Conservation (phyloP, 2,888 invertebrate genomes). For the Pristionchus japonicus region DNA sequence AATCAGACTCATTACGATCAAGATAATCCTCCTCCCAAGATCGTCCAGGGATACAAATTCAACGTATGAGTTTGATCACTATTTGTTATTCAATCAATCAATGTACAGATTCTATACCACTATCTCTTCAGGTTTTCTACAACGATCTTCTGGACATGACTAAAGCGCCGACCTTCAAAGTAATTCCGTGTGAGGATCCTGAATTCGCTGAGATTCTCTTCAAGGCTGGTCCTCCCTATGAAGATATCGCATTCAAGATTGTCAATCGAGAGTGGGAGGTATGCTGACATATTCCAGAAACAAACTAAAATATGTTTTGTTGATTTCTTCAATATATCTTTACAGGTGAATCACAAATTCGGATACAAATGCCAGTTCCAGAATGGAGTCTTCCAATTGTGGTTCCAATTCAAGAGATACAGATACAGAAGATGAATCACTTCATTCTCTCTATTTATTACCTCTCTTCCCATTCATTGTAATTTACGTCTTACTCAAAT, state of each 20-base stretch:
- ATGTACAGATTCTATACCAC: not conserved
- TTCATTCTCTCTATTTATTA: not conserved
- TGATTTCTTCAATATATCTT: not conserved
- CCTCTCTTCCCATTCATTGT: not conserved
- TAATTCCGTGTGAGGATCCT: conserved; percentile 83
- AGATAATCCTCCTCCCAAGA: conserved; percentile 99
- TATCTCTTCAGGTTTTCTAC: conserved; percentile 86
- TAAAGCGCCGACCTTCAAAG: conserved; percentile 91
- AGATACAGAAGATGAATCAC: conserved; percentile 84
- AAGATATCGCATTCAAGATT: conserved; percentile 80
- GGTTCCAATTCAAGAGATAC: conserved; percentile 99
- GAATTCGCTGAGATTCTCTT: conserved; percentile 96
- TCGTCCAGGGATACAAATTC: conserved; percentile 99
- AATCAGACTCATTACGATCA: conserved; percentile 99
- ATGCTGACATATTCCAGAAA: too few relatives aligned
- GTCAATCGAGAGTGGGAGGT: conserved; percentile 98
- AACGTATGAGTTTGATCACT: conserved; percentile 80
- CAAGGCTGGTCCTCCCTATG: conserved; percentile 98
- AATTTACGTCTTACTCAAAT: not conserved
- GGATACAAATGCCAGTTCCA: conserved; percentile 99
- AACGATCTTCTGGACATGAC: conserved; percentile 96
- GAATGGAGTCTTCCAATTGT: conserved; percentile 98
- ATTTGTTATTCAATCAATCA: not conserved
- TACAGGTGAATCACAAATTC: conserved; percentile 83
- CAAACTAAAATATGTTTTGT: too few relatives aligned